These are phyloP conservation scores for Ariopsis seemanni DNA, from an alignment of 2,113 vertebrate species.

Conservation along the genomic window DNA sequence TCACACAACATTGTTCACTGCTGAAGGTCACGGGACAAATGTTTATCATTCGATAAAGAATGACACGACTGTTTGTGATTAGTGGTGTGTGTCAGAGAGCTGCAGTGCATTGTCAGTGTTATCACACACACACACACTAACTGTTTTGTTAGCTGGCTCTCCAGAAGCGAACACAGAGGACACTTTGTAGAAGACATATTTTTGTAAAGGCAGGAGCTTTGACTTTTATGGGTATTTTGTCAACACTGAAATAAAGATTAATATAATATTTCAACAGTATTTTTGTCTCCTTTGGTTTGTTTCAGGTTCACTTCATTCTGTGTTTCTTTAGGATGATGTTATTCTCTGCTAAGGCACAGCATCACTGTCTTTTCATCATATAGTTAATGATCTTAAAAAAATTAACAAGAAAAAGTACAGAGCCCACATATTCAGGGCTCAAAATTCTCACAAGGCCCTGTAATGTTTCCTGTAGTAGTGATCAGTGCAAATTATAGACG, in stretches of 20 bases:
- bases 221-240: slow-evolving; percentile 99
- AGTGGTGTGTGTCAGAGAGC: not conserved
- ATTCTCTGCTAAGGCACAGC: not conserved
- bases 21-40: not conserved
- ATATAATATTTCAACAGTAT: slow-evolving; percentile 80
- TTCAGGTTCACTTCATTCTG: not conserved
- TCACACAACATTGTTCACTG: not conserved
- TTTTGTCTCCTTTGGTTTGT: not conserved
- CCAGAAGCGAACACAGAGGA: slow-evolving; percentile 76
- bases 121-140: slow-evolving; percentile 74
- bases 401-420: too few species aligned
- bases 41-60: not conserved
- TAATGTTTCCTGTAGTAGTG: too few species aligned
- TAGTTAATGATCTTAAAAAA: too few species aligned
- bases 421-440: too few species aligned
- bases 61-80: not conserved
- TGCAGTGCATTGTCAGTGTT: not conserved
- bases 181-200: slow-evolving; percentile 97
- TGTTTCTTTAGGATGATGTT: too few species aligned
- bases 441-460: too few species aligned
- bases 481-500: too few species aligned
- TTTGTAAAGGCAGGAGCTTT: slow-evolving; percentile 98
- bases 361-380: not conserved
- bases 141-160: slow-evolving; percentile 81
- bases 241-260: slow-evolving; percentile 96